These are phyloP conservation scores for Lutraria rhynchaena DNA, from an alignment of 1,140 invertebrate genomes.

Conservation along the genomic window DNA sequence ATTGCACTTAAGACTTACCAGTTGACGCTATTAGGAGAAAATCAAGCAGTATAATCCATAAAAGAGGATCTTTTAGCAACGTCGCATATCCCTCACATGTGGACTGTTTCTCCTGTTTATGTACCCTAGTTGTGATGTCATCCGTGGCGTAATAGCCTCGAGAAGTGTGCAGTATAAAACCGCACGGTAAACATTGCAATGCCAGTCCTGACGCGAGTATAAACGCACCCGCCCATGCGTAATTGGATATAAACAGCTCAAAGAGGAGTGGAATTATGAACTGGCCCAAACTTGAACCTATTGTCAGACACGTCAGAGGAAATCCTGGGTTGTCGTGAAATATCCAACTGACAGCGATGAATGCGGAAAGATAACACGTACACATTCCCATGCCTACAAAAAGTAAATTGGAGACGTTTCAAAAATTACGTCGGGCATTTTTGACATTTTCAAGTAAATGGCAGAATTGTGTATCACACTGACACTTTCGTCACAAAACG, in stretches of 20 bases:
- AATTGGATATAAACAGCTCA: slow-evolving; percentile 38
- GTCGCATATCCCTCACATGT: no score
- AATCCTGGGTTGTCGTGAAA: slow-evolving; percentile 42
- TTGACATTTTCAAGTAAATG: no score
- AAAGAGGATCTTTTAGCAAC: slow-evolving; percentile 14
- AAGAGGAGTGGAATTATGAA: slow-evolving; percentile 35
- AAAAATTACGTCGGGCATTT: no score
- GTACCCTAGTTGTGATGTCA: background rate
- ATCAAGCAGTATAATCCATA: slow-evolving; percentile 32
- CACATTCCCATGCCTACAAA: slow-evolving; percentile 40
- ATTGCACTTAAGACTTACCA: no score
- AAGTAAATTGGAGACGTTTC: background rate
- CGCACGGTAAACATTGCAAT: slow-evolving; percentile 41
- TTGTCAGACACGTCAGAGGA: slow-evolving; percentile 38
- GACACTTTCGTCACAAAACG: no score
- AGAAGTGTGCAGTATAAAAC: slow-evolving; percentile 18
- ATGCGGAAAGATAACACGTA: slow-evolving; percentile 33
- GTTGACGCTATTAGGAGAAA: slow-evolving; percentile 30
- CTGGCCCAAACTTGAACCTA: slow-evolving; percentile 47
- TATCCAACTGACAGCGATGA: slow-evolving; percentile 43
- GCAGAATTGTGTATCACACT: no score
- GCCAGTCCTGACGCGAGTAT: slow-evolving; percentile 35
- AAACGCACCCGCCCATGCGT: slow-evolving; percentile 33
- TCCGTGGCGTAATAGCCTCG: slow-evolving; percentile 29
- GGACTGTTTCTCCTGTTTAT: background rate